Conservation (phyloP, 2,113 vertebrate species). For the Zosterops japonicus region DNA sequence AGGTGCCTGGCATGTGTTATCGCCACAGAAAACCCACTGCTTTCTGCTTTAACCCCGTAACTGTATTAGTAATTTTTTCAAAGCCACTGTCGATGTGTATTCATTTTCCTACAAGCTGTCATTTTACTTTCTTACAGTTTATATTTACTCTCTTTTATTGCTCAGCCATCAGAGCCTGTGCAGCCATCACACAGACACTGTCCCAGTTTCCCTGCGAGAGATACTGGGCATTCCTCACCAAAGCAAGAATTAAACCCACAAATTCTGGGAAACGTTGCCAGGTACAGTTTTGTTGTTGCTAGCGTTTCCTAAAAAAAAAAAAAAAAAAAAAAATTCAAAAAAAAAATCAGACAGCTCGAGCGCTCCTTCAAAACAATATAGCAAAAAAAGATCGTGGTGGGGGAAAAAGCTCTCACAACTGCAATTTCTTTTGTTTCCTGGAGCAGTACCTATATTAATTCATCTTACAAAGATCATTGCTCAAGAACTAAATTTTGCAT, state of each 20-base stretch:
- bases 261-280: slow-evolving; percentile 14
- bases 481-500: slow-evolving; percentile 90
- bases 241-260: slow-evolving; percentile 9
- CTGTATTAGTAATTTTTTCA: slow-evolving; percentile 61
- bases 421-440: slow-evolving; percentile 80
- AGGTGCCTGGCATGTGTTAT: slow-evolving; percentile 60
- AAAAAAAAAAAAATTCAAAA: neutral
- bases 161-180: neutral
- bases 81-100: slow-evolving; percentile 19
- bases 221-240: slow-evolving; percentile 29
- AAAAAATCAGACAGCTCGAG: slow-evolving; percentile 47
- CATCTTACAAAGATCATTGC: slow-evolving; percentile 82
- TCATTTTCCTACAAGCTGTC: slow-evolving; percentile 44
- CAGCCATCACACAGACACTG: slow-evolving; percentile 14
- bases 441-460: slow-evolving; percentile 82
- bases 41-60: slow-evolving; percentile 59
- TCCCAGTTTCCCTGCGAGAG: slow-evolving; percentile 46
- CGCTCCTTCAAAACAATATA: slow-evolving; percentile 49
- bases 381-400: slow-evolving; percentile 62
- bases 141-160: neutral
- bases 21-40: slow-evolving; percentile 59
- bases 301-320: neutral
- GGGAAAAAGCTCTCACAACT: slow-evolving; percentile 61
- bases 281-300: slow-evolving; percentile 29
- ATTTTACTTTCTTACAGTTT: slow-evolving; percentile 45